Evolutionary conservation across 1,140 invertebrate species (phyloP).

Genomic region (Temnothorax nylanderi): DNA sequence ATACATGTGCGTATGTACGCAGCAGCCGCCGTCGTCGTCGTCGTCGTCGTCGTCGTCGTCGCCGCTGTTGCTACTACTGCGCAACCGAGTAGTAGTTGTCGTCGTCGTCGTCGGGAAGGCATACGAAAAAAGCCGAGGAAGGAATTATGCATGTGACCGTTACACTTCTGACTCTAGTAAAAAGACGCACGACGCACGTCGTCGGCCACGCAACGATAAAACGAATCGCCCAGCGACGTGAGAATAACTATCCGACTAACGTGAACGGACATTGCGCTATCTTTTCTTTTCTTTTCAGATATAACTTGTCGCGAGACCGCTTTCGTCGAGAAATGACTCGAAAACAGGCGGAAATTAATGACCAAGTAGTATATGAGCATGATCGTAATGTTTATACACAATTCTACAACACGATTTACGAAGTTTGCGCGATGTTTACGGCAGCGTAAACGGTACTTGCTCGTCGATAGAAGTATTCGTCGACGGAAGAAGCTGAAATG

Average conservation of each 20-base stretch:
- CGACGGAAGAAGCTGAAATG: not conserved
- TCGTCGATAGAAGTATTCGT: not conserved
- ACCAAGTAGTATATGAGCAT: not conserved
- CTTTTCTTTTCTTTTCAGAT: not conserved
- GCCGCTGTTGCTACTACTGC: not conserved
- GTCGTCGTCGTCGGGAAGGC: not conserved
- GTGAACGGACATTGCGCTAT: no score
- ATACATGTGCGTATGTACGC: not conserved
- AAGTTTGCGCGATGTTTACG: not conserved
- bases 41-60: not conserved
- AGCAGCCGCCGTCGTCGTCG: not conserved
- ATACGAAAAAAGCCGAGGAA: conserved; percentile 28
- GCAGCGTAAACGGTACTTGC: not conserved
- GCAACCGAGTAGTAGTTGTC: not conserved
- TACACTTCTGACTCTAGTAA: not conserved
- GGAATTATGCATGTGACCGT: conserved; percentile 6
- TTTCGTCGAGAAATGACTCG: conserved; percentile 19
- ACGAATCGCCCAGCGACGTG: not conserved
- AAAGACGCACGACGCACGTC: not conserved
- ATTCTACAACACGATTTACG: not conserved
- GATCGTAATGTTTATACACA: not conserved
- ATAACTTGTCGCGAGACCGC: not conserved
- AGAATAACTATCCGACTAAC: conserved; percentile 24
- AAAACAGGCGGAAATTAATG: not conserved
- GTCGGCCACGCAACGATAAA: conserved; percentile 24